phyloP scores from a whole-genome alignment of 2,888 invertebrate species.

The Amiota minor region DNA sequence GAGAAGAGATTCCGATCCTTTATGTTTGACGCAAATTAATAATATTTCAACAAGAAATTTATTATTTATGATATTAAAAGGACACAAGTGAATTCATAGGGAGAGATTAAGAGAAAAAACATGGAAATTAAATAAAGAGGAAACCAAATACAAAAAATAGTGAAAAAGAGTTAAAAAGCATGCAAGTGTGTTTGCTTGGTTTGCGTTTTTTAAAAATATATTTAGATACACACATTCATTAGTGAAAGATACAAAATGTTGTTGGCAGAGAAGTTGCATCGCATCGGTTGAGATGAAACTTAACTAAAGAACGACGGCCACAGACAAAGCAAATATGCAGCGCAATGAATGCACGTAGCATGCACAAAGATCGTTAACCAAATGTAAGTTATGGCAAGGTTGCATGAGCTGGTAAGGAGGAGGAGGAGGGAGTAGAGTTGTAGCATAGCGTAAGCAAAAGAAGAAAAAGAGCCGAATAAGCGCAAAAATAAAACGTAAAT shows the following conservation, averaged over 20 bases:
- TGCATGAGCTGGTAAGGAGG: neutral
- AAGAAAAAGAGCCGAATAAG: constrained; percentile 22
- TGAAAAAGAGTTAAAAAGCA: neutral
- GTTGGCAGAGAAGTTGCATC: neutral
- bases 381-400: neutral
- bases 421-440: neutral
- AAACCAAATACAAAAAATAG: neutral
- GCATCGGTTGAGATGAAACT: neutral
- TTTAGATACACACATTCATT: constrained; percentile 5
- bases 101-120: neutral
- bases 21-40: constrained; percentile 26
- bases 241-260: neutral
- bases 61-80: constrained; percentile 25
- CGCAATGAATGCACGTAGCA: neutral
- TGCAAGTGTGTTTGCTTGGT: neutral
- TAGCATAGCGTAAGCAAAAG: neutral
- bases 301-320: neutral
- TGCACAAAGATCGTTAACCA: constrained; percentile 9
- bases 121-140: neutral
- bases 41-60: constrained; percentile 7
- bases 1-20: neutral
- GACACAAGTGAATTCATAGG: constrained; percentile 14
- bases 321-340: neutral
- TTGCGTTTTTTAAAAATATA: neutral
- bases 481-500: constrained; percentile 29